phyloP scores from a whole-genome alignment of 2,113 vertebrate species.

The Cairina moschata region DNA sequence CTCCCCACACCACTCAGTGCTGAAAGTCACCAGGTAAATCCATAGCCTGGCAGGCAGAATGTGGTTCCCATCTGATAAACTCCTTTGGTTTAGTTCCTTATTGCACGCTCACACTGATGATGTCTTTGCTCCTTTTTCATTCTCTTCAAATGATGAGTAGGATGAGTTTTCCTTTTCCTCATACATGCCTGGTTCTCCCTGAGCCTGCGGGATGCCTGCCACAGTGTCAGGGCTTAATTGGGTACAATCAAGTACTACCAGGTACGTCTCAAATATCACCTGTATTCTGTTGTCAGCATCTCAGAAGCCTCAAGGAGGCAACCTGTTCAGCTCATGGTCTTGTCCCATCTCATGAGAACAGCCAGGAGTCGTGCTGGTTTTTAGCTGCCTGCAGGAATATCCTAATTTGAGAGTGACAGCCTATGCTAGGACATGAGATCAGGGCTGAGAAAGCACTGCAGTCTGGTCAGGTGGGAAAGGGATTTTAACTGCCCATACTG shows the following conservation, averaged over 20 bases:
- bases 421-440: not conserved
- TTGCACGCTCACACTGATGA: not conserved
- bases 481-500: not conserved
- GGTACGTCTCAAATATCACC: too few species aligned
- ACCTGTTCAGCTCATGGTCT: not conserved
- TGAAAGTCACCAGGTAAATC: not conserved
- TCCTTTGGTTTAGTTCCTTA: not conserved
- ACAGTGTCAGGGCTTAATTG: rapidly evolving
- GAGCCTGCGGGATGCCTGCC: not conserved
- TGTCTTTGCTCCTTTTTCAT: not conserved
- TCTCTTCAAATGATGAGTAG: not conserved
- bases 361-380: not conserved
- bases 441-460: not conserved
- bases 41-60: not conserved
- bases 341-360: rapidly evolving
- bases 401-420: not conserved
- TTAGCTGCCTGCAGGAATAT: not conserved
- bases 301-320: not conserved
- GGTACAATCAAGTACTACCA: not conserved
- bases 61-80: not conserved
- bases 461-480: not conserved
- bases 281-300: not conserved
- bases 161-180: not conserved
- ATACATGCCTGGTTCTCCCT: not conserved
- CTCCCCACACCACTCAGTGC: not conserved